A percentile compares a stretch with the other conserved stretches of the same genome.
Evolutionary conservation across 35 echinoderm and acorn worm species (phyloP).

Genomic region (Holothuria glaberrima): DNA sequence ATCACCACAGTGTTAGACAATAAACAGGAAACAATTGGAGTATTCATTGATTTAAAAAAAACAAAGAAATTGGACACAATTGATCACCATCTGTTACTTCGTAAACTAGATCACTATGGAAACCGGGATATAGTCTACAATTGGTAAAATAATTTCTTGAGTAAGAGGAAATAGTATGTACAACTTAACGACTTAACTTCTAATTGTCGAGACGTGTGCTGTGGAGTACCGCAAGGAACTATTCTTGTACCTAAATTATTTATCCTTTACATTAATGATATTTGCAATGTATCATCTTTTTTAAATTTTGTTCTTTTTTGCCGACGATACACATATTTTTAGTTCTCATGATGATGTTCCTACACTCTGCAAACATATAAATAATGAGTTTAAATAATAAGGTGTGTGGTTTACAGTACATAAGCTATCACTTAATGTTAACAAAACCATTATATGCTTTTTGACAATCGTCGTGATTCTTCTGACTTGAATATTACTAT

Average conservation of each 20-base stretch:
- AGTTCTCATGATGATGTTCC: neutral
- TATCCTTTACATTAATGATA: slow-evolving; percentile 52
- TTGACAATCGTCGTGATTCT: neutral
- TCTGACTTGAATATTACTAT: neutral
- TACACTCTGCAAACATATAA: neutral
- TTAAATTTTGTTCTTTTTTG: slow-evolving; percentile 45
- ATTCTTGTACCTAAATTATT: slow-evolving; percentile 45
- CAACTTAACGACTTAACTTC: neutral
- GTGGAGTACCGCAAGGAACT: slow-evolving; percentile 41
- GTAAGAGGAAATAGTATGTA: slow-evolving; percentile 26
- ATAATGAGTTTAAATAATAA: slow-evolving; percentile 12
- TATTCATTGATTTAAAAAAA: slow-evolving; percentile 49
- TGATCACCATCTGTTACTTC: slow-evolving; percentile 31
- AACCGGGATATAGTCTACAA: neutral
- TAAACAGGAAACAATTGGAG: slow-evolving; percentile 20
- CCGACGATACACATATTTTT: slow-evolving; percentile 41
- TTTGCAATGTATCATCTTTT: slow-evolving; percentile 3
- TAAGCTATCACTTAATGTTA: slow-evolving; percentile 32
- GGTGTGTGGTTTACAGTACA: slow-evolving; percentile 20
- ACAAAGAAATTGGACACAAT: slow-evolving; percentile 52
- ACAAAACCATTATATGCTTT: slow-evolving; percentile 53
- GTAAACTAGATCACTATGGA: slow-evolving; percentile 49
- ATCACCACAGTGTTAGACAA: neutral
- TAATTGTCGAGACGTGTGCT: neutral
- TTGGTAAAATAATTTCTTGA: slow-evolving; percentile 14